Percentiles rank a stretch among this genome's conserved stretches.
These are phyloP conservation scores for Beris chalybata DNA, from an alignment of 2,888 invertebrate species.

Conservation along the genomic window DNA sequence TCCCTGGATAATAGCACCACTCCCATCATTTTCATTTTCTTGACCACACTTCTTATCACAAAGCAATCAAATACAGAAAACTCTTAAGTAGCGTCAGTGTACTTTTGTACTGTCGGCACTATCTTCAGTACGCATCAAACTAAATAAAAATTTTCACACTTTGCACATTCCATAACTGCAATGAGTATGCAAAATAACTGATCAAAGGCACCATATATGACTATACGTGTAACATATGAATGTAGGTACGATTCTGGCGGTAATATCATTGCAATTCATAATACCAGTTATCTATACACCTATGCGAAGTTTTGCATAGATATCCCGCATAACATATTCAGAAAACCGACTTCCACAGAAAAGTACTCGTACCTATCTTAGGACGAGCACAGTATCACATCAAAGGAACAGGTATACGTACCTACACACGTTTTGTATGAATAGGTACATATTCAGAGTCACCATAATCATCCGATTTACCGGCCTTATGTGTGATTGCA, in stretches of 20 bases:
- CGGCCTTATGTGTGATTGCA: slow-evolving; percentile 29
- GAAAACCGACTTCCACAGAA: slow-evolving; percentile 30
- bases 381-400: slow-evolving; percentile 1
- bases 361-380: neutral
- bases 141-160: slow-evolving; percentile 20
- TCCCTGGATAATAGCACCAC: no score
- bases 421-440: neutral
- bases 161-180: slow-evolving; percentile 12
- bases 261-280: neutral
- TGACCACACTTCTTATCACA: no score
- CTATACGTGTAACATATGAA: slow-evolving; percentile 3
- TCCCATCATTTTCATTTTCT: no score
- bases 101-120: no score
- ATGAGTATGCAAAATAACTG: slow-evolving; percentile 27
- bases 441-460: slow-evolving; percentile 10
- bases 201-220: slow-evolving; percentile 26
- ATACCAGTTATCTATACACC: no score
- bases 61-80: no score
- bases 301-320: slow-evolving; percentile 22
- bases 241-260: neutral
- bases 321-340: slow-evolving; percentile 31
- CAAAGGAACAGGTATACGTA: slow-evolving; percentile 28
- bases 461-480: slow-evolving; percentile 26
- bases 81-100: no score
- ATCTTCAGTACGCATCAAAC: neutral